These are phyloP conservation scores for Rhea americana DNA, from an alignment of 2,113 vertebrate genomes.

Conservation along the genomic window DNA sequence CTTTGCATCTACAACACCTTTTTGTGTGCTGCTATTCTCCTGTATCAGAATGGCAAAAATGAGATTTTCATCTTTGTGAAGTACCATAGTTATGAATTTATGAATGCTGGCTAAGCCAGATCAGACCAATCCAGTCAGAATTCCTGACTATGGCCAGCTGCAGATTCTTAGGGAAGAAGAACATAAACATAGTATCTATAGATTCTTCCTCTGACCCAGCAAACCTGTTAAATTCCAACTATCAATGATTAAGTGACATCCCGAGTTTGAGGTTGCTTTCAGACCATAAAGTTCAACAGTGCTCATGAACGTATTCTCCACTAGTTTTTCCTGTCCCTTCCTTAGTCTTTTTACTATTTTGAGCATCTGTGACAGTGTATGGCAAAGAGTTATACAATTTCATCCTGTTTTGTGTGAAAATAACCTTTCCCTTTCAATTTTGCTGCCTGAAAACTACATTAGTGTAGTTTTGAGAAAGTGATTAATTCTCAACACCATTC, in stretches of 20 bases:
- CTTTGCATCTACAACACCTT: not conserved
- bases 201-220: not conserved
- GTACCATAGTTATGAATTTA: not conserved
- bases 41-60: not conserved
- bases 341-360: not conserved
- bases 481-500: not conserved
- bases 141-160: not conserved
- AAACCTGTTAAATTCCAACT: not conserved
- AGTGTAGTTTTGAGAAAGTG: not conserved
- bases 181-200: not conserved
- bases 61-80: not conserved
- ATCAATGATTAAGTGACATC: not conserved
- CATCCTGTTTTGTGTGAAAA: not conserved
- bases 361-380: not conserved
- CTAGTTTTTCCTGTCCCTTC: not conserved
- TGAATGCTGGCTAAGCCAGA: not conserved
- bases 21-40: fast-evolving
- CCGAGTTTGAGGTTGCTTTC: not conserved
- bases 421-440: not conserved
- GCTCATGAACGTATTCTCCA: not conserved
- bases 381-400: not conserved
- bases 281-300: not conserved
- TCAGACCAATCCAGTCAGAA: not conserved
- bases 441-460: not conserved
- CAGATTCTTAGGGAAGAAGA: not conserved